phyloP scores from a whole-genome alignment of 2,797 vertebrate species.

The Kryptolebias ocellatus region DNA sequence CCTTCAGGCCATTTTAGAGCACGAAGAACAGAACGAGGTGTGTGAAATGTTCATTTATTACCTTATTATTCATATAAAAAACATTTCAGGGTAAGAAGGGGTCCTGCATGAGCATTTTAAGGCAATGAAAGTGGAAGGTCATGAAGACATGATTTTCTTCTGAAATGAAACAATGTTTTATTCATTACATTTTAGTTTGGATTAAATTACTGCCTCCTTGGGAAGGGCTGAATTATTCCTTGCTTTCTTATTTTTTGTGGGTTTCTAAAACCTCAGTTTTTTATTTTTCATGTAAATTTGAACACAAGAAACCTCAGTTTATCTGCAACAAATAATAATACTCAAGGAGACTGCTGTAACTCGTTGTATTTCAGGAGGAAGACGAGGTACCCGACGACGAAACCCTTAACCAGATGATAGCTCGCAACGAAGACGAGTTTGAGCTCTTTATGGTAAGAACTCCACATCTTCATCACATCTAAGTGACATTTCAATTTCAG shows the following conservation, averaged over 20 bases:
- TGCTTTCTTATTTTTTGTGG: neutral
- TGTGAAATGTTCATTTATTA: neutral
- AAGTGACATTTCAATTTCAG: neutral
- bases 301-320: neutral
- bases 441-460: conserved; percentile 95
- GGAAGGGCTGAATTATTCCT: neutral
- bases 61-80: neutral
- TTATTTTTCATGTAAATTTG: conserved; percentile 9
- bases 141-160: neutral
- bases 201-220: conserved; percentile 13
- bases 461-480: neutral
- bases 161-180: neutral
- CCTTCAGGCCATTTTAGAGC: conserved; percentile 93
- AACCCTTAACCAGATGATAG: conserved; percentile 99
- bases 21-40: conserved; percentile 97
- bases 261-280: neutral
- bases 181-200: conserved; percentile 3
- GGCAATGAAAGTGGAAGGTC: neutral
- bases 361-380: conserved; percentile 86
- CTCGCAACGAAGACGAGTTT: conserved; percentile 95
- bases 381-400: conserved; percentile 98
- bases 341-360: too few species aligned
- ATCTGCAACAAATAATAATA: neutral
- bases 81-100: neutral
- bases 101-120: neutral